Evolutionary conservation across 2,888 invertebrate genomes (phyloP).

Genomic region (Melinaea marsaeus): DNA sequence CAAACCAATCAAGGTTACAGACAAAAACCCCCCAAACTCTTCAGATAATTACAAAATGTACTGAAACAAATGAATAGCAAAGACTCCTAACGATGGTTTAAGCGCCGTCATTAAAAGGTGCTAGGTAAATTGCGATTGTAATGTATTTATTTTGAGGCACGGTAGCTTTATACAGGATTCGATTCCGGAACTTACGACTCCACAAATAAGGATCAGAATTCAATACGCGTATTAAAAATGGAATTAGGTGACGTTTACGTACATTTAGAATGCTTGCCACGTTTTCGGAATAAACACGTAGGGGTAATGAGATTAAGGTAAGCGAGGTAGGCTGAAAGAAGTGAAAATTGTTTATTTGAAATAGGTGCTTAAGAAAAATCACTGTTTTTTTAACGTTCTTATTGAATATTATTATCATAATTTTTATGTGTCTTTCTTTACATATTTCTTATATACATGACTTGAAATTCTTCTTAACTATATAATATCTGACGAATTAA

Average conservation of each 20-base stretch:
- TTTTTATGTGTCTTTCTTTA: no score
- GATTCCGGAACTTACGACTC: slow-evolving; percentile 3
- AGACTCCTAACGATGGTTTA: slow-evolving; percentile 24
- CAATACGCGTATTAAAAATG: slow-evolving; percentile 1
- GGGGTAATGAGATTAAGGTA: slow-evolving; percentile 51
- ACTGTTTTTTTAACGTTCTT: not conserved
- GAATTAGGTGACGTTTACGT: slow-evolving; percentile 6
- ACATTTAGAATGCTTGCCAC: slow-evolving; percentile 47
- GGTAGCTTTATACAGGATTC: not conserved
- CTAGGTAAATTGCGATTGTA: slow-evolving; percentile 34
- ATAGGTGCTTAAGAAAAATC: not conserved
- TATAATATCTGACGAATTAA: no score
- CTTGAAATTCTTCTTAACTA: no score
- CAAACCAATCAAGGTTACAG: slow-evolving; percentile 16
- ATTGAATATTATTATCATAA: not conserved
- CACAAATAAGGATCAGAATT: slow-evolving; percentile 6
- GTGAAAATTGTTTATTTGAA: slow-evolving; percentile 4
- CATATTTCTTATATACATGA: no score
- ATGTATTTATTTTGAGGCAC: slow-evolving; percentile 24
- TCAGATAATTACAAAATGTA: slow-evolving; percentile 26
- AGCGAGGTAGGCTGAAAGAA: slow-evolving; percentile 35
- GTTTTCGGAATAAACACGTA: slow-evolving; percentile 44
- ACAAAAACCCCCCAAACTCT: slow-evolving; percentile 18
- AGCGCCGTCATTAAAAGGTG: slow-evolving; percentile 31
- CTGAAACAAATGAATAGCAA: slow-evolving; percentile 27